Conservation (phyloP, 2,888 invertebrate genomes). For the Lamellibrachia columna region DNA sequence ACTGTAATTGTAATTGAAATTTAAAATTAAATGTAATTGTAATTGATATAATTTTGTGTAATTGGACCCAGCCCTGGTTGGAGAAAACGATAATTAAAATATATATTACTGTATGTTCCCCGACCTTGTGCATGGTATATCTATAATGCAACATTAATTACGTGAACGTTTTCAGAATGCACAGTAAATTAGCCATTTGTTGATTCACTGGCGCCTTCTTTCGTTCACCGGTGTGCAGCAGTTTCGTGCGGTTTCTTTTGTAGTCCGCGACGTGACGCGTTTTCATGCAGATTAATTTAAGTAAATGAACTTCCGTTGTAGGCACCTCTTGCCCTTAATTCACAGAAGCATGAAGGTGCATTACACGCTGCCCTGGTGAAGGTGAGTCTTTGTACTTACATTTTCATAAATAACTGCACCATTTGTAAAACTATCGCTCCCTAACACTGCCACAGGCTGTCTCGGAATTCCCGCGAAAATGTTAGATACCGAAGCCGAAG, state of each 20-base stretch:
- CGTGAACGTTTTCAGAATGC: no score
- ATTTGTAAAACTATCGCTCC: neutral
- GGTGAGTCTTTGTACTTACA: neutral
- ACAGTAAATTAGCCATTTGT: neutral
- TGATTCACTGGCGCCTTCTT: neutral
- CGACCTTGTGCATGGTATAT: no score
- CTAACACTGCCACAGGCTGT: neutral
- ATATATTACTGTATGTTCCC: no score
- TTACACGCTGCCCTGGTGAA: neutral
- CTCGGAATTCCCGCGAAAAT: slow-evolving; percentile 1
- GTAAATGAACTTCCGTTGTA: neutral
- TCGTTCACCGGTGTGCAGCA: neutral
- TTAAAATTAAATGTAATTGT: no score
- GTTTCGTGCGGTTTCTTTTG: neutral
- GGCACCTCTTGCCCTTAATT: neutral
- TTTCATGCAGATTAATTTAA: neutral
- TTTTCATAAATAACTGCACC: neutral
- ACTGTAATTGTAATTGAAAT: no score
- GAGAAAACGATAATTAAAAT: no score
- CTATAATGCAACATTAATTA: no score
- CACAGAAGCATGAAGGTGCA: neutral
- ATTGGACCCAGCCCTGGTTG: no score
- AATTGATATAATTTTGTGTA: no score
- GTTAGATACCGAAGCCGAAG: neutral
- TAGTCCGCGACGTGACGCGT: neutral